Evolutionary conservation across 2,797 vertebrate species (phyloP), one percentile per base, ranked within the genome.

Genomic region (Sarcophilus harrisii): DNA sequence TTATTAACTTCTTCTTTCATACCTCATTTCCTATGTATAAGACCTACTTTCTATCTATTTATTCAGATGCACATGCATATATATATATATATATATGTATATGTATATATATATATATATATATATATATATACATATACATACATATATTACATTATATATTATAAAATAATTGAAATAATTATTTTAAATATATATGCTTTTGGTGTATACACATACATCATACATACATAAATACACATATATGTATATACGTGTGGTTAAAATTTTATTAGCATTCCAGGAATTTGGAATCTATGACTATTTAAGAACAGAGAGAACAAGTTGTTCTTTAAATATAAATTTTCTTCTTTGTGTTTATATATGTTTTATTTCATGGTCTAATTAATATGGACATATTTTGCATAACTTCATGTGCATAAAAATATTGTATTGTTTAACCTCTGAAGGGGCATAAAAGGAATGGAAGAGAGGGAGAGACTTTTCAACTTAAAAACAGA

Each of bases 11-110:
- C 45, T 81, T 45, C 9, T 45, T 27, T 38, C 2, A 3, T 1
- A 38, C 38, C 38, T 81, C 38, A 45, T 21, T 81, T 81, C 21
- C 8, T 45, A 81, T 45, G 3, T 10, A 81, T 81, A 81, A 81
- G n/a, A 38, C 30, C 57, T 13, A 16, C 1, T 2, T 0, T 94
- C 32, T 58, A 9, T 49, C 9, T 14, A 28, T 9, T 29, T 30
- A 3, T 29, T 4, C 14, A 55, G 54, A 55, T 55, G 54, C 9
- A 55, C 54, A 55, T 55, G 9, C 54, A 55, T 55, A 11, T 11
- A 1, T 11, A 55, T 10, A 6, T 28, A 18, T 24, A 55, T 24
- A 0, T 28, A 54, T 9, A 4, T 54, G 2, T 9, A 4, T 54
- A 2, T 94, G 28, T 58, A 9, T 49, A 5, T 14, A 28, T 9